phyloP scores from a whole-genome alignment of 2,888 invertebrate species.

The Mythimna pallens region DNA sequence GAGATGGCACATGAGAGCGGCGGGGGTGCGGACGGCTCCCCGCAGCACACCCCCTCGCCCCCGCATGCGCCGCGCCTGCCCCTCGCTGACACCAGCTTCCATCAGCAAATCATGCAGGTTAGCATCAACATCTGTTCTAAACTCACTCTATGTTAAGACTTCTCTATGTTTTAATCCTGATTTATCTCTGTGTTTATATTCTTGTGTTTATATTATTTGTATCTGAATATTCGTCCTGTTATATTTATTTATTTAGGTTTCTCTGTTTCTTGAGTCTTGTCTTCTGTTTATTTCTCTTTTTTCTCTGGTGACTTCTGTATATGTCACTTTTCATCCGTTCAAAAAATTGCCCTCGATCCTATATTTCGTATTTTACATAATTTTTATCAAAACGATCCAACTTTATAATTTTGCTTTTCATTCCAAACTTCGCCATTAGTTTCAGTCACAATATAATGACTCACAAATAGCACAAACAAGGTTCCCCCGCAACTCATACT shows the following conservation, averaged over 20 bases:
- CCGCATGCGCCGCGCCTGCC: slow-evolving; percentile 89
- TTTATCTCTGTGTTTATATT: slow-evolving; percentile 24
- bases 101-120: slow-evolving; percentile 93
- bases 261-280: slow-evolving; percentile 3
- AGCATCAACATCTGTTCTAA: slow-evolving; percentile 41
- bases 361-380: slow-evolving; percentile 1
- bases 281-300: neutral
- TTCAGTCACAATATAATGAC: slow-evolving; percentile 26
- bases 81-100: slow-evolving; percentile 91
- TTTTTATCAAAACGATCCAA: neutral
- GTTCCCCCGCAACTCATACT: slow-evolving; percentile 42
- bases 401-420: neutral
- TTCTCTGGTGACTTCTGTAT: neutral
- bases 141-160: neutral
- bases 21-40: slow-evolving; percentile 83
- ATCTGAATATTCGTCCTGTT: slow-evolving; percentile 1
- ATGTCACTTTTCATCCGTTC: neutral
- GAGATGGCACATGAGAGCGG: slow-evolving; percentile 89
- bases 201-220: slow-evolving; percentile 4
- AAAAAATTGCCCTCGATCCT: neutral
- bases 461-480: slow-evolving; percentile 13
- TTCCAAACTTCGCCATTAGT: slow-evolving; percentile 15
- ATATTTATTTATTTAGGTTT: slow-evolving; percentile 18
- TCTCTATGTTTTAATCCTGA: neutral
- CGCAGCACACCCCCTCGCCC: slow-evolving; percentile 88